Evolutionary conservation across 2,888 invertebrate species (phyloP).

Genomic region (Laothoe populi): DNA sequence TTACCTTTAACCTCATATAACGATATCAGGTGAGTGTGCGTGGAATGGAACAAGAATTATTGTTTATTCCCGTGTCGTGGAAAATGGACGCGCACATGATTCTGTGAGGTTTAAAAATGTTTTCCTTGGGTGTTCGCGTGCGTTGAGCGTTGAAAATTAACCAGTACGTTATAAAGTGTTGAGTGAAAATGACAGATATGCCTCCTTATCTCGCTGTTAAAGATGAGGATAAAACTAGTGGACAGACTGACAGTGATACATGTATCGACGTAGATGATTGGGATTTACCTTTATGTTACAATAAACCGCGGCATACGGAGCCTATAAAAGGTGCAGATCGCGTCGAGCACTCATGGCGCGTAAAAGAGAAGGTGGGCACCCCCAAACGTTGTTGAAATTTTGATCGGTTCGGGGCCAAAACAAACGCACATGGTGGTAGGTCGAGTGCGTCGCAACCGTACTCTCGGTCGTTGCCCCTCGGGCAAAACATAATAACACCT

Average conservation of each 20-base stretch:
- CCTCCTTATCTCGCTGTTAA: conserved; percentile 79
- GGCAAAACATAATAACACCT: conserved; percentile 29
- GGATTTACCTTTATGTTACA: conserved; percentile 89
- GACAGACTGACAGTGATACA: conserved; percentile 70
- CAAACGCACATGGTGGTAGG: conserved; percentile 73
- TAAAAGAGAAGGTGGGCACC: conserved; percentile 92
- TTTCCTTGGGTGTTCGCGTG: conserved; percentile 55
- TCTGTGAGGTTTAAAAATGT: conserved; percentile 72
- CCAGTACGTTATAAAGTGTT: conserved; percentile 57
- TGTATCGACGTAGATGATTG: conserved; percentile 85
- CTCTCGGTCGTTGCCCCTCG: conserved; percentile 25
- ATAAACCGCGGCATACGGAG: conserved; percentile 86
- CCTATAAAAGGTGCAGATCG: conserved; percentile 84
- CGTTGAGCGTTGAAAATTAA: conserved; percentile 57
- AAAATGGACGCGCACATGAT: conserved; percentile 82
- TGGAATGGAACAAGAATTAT: conserved; percentile 52
- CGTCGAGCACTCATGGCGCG: conserved; percentile 94
- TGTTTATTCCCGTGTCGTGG: conserved; percentile 81
- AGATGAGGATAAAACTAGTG: conserved; percentile 76
- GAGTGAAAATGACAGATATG: conserved; percentile 82
- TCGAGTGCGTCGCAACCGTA: conserved; percentile 33
- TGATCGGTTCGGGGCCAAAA: conserved; percentile 57
- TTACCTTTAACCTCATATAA: not conserved
- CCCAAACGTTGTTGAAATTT: conserved; percentile 36
- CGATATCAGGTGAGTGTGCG: conserved; percentile 28